Conservation (phyloP, 2,113 vertebrate genomes). For the Nothobranchius kuhntae region DNA sequence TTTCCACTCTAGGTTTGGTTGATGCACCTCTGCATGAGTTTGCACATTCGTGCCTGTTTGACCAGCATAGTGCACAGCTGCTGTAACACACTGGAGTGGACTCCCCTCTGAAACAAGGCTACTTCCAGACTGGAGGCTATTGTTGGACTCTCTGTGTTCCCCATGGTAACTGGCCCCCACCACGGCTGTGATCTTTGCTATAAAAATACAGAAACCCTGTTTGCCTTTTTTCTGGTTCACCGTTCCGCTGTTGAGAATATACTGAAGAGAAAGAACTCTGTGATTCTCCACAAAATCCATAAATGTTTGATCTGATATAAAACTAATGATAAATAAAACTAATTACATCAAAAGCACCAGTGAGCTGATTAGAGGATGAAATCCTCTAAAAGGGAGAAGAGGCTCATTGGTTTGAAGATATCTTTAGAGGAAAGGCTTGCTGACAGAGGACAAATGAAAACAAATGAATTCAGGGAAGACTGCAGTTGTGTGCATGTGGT, state of each 20-base stretch:
- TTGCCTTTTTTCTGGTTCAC: conserved; percentile 7
- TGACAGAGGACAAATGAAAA: conserved; percentile 79
- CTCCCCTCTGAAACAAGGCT: conserved; percentile 17
- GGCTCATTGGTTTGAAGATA: conserved; percentile 60
- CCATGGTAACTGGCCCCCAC: conserved; percentile 53
- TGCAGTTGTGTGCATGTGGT: conserved; percentile 22
- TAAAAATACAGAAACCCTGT: conserved; percentile 32
- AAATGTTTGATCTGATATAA: conserved; percentile 26
- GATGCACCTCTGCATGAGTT: background rate
- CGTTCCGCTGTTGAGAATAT: conserved; percentile 14
- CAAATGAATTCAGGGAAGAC: conserved; percentile 74
- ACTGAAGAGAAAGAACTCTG: conserved; percentile 11
- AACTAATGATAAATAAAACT: background rate
- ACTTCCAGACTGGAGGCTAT: conserved; percentile 61
- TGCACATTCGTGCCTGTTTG: conserved; percentile 21
- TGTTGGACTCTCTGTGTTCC: conserved; percentile 55
- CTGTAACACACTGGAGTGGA: conserved; percentile 23
- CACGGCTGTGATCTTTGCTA: conserved; percentile 21
- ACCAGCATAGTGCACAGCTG: conserved; percentile 44
- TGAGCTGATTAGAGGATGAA: conserved; percentile 55
- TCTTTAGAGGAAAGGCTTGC: conserved; percentile 57
- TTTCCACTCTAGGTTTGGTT: background rate
- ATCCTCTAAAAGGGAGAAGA: conserved; percentile 43
- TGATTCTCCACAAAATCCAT: conserved; percentile 27
- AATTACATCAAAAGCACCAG: conserved; percentile 25